phyloP scores from a whole-genome alignment of 2,113 vertebrate species.

The Vidua macroura region DNA sequence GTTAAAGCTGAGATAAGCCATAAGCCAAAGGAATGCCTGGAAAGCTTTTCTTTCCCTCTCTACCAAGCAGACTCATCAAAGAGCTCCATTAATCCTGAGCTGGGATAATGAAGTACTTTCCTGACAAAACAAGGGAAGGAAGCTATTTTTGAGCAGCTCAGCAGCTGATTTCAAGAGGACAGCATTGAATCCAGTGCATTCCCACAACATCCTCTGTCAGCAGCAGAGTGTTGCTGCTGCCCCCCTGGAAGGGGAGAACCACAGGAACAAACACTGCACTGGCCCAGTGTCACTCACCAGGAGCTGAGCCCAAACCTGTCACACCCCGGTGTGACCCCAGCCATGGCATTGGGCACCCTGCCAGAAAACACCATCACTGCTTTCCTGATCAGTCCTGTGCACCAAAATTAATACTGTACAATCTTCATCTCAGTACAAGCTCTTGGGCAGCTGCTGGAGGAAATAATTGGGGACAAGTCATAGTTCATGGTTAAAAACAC shows the following conservation, averaged over 20 bases:
- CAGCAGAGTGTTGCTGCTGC: neutral
- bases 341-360: fast-evolving
- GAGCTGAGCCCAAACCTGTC: neutral
- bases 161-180: neutral
- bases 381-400: neutral
- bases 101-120: neutral
- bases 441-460: neutral
- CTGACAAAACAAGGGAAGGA: neutral
- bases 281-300: neutral
- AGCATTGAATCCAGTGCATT: fast-evolving
- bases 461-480: neutral
- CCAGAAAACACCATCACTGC: neutral
- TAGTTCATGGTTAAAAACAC: neutral
- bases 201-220: neutral
- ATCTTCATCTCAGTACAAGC: neutral
- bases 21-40: neutral
- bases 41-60: neutral
- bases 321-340: neutral
- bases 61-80: neutral
- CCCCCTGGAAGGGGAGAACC: neutral
- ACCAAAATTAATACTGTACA: neutral
- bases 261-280: neutral
- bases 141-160: neutral
- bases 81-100: neutral
- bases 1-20: neutral